Evolutionary conservation across 1,140 invertebrate species (phyloP), one percentile per base, ranked within the genome.

Genomic region (Battus philenor): DNA sequence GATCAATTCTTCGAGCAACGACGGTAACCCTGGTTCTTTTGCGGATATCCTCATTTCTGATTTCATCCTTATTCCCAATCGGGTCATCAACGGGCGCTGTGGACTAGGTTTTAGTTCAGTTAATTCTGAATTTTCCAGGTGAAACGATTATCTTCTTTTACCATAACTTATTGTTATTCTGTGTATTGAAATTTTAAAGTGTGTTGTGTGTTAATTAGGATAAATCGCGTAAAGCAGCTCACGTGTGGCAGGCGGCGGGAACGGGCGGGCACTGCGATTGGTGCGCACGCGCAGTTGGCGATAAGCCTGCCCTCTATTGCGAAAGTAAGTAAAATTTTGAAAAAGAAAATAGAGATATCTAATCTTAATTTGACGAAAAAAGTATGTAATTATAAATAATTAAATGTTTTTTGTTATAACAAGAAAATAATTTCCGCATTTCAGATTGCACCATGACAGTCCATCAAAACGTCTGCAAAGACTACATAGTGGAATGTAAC

Each of bases 391-490:
- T n/a, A n/a, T n/a, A n/a, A n/a, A n/a, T n/a, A n/a, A n/a, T n/a
- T n/a, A n/a, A n/a, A n/a, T n/a, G n/a, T n/a, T 10, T 41, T 29
- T 2, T 47, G 39, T 54, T 54, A 38, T 0, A 17, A 33, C n/a
- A 15, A 1, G n/a, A n/a, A n/a, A n/a, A n/a, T n/a, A n/a, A n/a
- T 36, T 20, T 18, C 5, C 2, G n/a, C 1, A 62, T 78, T 68
- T 30, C 86, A 95, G 94, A 90, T 87, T 96, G 94, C 80, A 90
- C 91, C 50, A 90, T 93, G 47, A 94, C 92, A 44, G 93, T 96
- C 27, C 95, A 97, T 82, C 94, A 96, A 68, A 92, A 90, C 68
- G 90, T 90, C 2, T 97, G 95, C 80, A 95, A 95, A 75, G 94
- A 96, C 73, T 93, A 95, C 83, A 91, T 95, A 50, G 76, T 88